phyloP scores from a whole-genome alignment of 2,888 invertebrate genomes.

The Ametastegia equiseti region DNA sequence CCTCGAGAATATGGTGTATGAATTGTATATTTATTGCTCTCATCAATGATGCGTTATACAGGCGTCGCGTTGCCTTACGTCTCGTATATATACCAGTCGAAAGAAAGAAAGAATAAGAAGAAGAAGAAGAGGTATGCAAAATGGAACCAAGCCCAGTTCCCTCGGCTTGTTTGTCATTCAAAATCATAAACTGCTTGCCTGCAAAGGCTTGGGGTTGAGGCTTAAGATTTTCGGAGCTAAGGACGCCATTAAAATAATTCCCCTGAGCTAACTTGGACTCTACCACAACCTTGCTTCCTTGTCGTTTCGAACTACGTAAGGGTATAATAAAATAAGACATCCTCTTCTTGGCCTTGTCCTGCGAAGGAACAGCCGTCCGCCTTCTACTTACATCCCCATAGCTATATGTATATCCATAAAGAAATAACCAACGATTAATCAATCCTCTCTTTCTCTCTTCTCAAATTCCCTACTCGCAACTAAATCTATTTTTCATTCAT shows the following conservation, averaged over 20 bases:
- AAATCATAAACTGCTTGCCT: constrained; percentile 46
- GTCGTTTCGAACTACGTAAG: not conserved
- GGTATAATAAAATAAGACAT: constrained; percentile 11
- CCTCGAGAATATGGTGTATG: no score
- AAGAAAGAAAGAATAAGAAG: no score
- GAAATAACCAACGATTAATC: not conserved
- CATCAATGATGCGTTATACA: no score
- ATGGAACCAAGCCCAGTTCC: constrained; percentile 48
- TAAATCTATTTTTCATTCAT: no score
- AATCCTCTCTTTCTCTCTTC: not conserved
- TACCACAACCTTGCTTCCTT: not conserved
- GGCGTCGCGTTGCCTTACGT: no score
- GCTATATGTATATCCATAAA: no score
- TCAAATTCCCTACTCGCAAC: not conserved
- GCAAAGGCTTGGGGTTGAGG: constrained; percentile 34
- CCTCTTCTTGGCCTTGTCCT: not conserved
- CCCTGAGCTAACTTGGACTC: not conserved
- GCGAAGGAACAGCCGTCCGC: no score
- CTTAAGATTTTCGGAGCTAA: constrained; percentile 29
- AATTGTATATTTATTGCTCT: no score
- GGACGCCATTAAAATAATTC: constrained; percentile 44
- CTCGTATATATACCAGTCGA: no score
- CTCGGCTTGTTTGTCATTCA: constrained; percentile 57
- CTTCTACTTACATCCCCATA: not conserved
- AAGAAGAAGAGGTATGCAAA: constrained; percentile 27